Evolutionary conservation across 2,797 vertebrate species (phyloP).

Genomic region (Falco cherrug): DNA sequence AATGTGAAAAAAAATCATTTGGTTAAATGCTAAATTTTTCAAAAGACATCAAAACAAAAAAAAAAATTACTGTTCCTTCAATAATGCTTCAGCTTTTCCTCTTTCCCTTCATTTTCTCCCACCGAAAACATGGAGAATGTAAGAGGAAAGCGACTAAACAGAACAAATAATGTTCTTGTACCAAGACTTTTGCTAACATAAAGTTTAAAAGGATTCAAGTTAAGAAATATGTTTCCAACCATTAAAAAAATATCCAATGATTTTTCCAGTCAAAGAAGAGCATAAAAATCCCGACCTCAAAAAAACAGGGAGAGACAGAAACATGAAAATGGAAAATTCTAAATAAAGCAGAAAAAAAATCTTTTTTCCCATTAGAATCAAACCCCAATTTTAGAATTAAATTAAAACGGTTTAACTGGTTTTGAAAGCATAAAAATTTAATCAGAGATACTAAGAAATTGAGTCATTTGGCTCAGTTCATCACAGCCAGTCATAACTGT

Average conservation of each 20-base stretch:
- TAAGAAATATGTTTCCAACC: background rate
- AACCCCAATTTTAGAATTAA: background rate
- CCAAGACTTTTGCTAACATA: background rate
- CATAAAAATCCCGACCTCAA: background rate
- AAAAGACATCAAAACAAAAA: background rate
- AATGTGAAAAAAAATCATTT: background rate
- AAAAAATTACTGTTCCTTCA: background rate
- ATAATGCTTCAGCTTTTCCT: background rate
- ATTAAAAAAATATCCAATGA: background rate
- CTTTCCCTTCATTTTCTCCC: background rate
- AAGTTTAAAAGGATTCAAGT: background rate
- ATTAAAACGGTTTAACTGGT: background rate
- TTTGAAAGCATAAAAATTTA: conserved; percentile 31
- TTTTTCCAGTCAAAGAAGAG: background rate
- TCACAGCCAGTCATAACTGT: background rate
- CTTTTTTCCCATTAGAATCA: background rate
- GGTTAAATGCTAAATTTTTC: background rate
- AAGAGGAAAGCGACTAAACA: background rate
- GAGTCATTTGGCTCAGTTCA: conserved; percentile 29
- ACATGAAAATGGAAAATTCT: background rate
- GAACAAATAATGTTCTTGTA: background rate
- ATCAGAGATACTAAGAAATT: background rate
- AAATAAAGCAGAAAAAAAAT: background rate
- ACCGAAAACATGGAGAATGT: background rate
- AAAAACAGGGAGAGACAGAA: background rate